Base-by-base conservation (phyloP, 30 jellyfish, hydroid and myxozoan genomes). In the Hydractinia echinata region DNA sequence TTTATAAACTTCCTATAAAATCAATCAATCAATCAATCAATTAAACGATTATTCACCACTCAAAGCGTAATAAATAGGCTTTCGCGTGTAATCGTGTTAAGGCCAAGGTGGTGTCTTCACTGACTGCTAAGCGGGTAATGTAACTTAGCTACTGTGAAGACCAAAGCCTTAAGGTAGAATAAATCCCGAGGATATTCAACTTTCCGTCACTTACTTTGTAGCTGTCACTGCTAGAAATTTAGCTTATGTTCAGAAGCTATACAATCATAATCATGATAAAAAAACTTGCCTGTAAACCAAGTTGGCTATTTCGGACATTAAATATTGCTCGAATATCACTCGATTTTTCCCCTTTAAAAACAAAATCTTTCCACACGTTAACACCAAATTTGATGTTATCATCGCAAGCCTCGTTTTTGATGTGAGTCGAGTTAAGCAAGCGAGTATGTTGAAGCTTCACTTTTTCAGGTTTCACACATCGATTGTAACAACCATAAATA, bases 361-460 rank as follows among this genome's bases (percentile, higher is more conserved):
- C 81, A 30, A 71, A 30, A 71, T 71, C 66, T 9, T 71, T 20
- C 81, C 81, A 71, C 30, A 50, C 61, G 18, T 15, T 20, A 19
- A 9, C n/a, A 71, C 81, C 81, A 50, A 20, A 71, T 71, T 50
- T 48, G 4, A 71, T 20, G n/a, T 71, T 71, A 71, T 71, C 81
- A 71, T 71, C 61, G 5, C 81, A 71, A 52, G 81, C 81, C n/a
- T 71, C 55, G 4, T 71, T 71, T 30, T 20, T 71, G 10, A 58
- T 14, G 51, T 71, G 81, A 19, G 81, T 71, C 66, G 60, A 30
- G n/a, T 71, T 71, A 55, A 71, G 15, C n/a, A 71, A 50, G 30
- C 53, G 44, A 7, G 52, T 8, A 20, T 9, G 18, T n/a, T 71
- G 55, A 30, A 52, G 55, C 11, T 71, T 71, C 1, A 71, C 81